Conservation (phyloP, 2,888 invertebrate species). For the Leucania comma region DNA sequence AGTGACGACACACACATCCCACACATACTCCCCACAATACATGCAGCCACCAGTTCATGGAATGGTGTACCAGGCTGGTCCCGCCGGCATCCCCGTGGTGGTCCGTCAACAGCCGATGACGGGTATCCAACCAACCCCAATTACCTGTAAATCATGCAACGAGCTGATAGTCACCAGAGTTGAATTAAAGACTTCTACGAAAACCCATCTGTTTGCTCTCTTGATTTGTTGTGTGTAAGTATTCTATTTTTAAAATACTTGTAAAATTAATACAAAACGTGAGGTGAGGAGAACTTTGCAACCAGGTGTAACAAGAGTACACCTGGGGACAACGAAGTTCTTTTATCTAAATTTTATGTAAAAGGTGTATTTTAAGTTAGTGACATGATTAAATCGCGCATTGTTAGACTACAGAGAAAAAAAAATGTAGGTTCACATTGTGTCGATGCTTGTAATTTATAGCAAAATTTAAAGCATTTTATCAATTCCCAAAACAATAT, state of each 20-base stretch:
- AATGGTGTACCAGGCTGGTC: conserved; percentile 16
- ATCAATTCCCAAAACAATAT: too few species aligned
- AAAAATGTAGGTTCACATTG: too few species aligned
- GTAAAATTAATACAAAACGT: too few species aligned
- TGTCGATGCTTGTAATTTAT: too few species aligned
- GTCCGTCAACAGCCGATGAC: conserved; percentile 15
- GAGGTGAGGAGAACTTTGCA: too few species aligned
- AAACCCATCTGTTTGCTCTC: conserved; percentile 43
- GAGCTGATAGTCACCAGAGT: conserved; percentile 25
- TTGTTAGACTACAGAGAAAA: too few species aligned
- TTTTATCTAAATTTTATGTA: too few species aligned
- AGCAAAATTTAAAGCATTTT: too few species aligned
- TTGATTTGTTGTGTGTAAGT: conserved; percentile 36
- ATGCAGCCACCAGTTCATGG: conserved; percentile 1
- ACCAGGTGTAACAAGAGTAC: too few species aligned
- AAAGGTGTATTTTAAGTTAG: too few species aligned
- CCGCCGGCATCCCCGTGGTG: conserved; percentile 22
- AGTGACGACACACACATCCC: conserved; percentile 12
- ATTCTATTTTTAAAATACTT: not conserved
- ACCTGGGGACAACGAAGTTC: too few species aligned
- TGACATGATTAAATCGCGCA: too few species aligned
- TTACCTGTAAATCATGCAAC: conserved; percentile 45
- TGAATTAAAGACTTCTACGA: conserved; percentile 27
- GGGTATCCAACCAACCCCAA: conserved; percentile 23
- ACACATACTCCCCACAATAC: conserved; percentile 35